A percentile compares a stretch with the other conserved stretches of the same genome.
Conservation (phyloP, 1,140 invertebrate species). For the Anastrepha ludens region DNA sequence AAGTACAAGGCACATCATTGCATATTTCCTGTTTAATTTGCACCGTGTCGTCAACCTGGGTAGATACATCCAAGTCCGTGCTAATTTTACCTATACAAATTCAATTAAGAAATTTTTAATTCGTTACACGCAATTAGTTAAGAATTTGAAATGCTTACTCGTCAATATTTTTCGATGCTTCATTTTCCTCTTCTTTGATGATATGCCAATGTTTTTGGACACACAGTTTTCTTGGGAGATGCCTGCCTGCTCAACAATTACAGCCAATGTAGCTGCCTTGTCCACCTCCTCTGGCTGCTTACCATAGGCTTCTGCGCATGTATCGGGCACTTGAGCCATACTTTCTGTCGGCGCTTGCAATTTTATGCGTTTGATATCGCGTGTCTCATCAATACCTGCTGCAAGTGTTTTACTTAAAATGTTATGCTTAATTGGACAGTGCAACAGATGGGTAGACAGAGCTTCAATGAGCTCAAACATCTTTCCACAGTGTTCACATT, state of each 20-base stretch:
- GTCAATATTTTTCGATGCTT: slow-evolving; percentile 1
- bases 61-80: not conserved
- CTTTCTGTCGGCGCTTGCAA: not conserved
- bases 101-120: too few relatives aligned
- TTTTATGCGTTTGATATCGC: not conserved
- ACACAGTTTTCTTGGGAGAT: not conserved
- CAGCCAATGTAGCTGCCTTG: too few relatives aligned
- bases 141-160: not conserved
- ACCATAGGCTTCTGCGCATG: not conserved
- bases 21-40: slow-evolving; percentile 18
- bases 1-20: not conserved
- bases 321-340: not conserved
- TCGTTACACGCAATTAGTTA: too few relatives aligned
- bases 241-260: not conserved
- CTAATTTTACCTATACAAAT: not conserved
- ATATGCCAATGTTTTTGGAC: not conserved
- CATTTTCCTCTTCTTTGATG: slow-evolving; percentile 28
- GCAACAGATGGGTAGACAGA: slow-evolving; percentile 78
- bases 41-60: not conserved
- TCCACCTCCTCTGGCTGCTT: not conserved
- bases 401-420: slow-evolving; percentile 19
- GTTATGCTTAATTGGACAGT: slow-evolving; percentile 65
- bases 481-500: slow-evolving; percentile 79
- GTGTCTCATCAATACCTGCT: not conserved
- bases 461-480: slow-evolving; percentile 79